Evolutionary conservation across 2,113 vertebrate species (phyloP).

Genomic region (Hippocampus guttulatus): DNA sequence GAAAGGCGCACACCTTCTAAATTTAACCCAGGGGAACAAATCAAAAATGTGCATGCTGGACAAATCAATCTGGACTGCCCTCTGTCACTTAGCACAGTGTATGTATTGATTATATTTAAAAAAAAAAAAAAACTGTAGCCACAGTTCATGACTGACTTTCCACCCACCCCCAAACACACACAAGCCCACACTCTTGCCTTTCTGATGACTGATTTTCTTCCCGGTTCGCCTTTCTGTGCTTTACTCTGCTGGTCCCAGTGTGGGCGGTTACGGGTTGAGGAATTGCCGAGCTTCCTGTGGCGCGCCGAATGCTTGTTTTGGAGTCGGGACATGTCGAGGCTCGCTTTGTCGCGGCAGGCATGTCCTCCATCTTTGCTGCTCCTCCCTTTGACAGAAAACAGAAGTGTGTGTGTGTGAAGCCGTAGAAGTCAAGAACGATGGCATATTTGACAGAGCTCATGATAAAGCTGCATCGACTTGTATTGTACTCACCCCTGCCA

Average conservation of each 20-base stretch:
- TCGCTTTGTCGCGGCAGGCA: slow-evolving; percentile 32
- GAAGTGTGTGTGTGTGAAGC: background rate
- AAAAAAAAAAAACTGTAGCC: slow-evolving; percentile 1
- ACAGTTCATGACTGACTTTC: background rate
- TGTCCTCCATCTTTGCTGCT: slow-evolving; percentile 27
- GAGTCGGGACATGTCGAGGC: slow-evolving; percentile 52
- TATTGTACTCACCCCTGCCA: too few species aligned
- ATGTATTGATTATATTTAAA: slow-evolving; percentile 42
- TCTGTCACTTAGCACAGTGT: slow-evolving; percentile 34
- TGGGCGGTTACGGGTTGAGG: slow-evolving; percentile 29
- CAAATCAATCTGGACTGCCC: slow-evolving; percentile 52
- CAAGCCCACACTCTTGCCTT: background rate
- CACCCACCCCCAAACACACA: background rate
- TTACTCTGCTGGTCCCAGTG: slow-evolving; percentile 23
- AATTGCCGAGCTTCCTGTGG: slow-evolving; percentile 40
- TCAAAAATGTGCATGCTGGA: slow-evolving; percentile 50
- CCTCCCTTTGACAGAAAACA: slow-evolving; percentile 3
- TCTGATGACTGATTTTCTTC: slow-evolving; percentile 3
- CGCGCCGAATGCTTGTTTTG: slow-evolving; percentile 38
- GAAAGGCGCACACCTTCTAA: slow-evolving; percentile 25
- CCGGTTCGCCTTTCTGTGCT: background rate
- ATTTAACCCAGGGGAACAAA: slow-evolving; percentile 46
- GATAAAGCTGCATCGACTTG: too few species aligned
- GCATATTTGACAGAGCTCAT: too few species aligned
- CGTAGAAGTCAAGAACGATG: too few species aligned